These are phyloP conservation scores for Nomada fucata DNA, from an alignment of 2,888 invertebrate species.

Conservation along the genomic window DNA sequence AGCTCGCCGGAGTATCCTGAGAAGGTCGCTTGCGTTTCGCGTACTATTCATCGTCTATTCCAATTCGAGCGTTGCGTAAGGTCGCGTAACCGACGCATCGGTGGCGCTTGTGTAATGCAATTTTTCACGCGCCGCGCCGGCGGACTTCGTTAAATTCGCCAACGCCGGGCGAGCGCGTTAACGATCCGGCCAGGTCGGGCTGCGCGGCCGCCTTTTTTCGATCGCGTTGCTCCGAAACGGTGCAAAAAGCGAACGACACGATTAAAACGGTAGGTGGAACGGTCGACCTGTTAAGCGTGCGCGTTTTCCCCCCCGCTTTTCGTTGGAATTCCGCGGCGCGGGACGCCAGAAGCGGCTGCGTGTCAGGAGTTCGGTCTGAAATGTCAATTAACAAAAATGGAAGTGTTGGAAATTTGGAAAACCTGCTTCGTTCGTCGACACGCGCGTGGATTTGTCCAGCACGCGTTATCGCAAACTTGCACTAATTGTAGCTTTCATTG, in stretches of 20 bases:
- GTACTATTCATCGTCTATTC: neutral
- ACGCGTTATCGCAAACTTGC: too few relatives aligned
- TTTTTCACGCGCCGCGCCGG: neutral
- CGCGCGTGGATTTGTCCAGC: too few relatives aligned
- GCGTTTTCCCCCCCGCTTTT: slow-evolving; percentile 50
- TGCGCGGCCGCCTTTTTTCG: slow-evolving; percentile 40
- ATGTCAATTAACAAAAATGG: slow-evolving; percentile 33
- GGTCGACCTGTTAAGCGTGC: slow-evolving; percentile 51
- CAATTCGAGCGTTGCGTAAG: neutral
- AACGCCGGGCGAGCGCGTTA: slow-evolving; percentile 21
- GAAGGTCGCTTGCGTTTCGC: slow-evolving; percentile 2
- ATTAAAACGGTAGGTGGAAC: slow-evolving; percentile 62
- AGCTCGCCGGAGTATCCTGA: neutral
- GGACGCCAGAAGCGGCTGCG: slow-evolving; percentile 33
- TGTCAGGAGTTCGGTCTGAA: slow-evolving; percentile 23
- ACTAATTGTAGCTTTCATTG: neutral
- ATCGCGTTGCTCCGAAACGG: slow-evolving; percentile 45
- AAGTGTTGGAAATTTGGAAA: slow-evolving; percentile 2
- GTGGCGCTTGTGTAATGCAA: neutral
- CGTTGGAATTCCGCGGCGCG: slow-evolving; percentile 40
- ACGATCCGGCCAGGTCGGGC: slow-evolving; percentile 24
- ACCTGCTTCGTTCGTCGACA: too few relatives aligned
- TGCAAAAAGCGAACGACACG: slow-evolving; percentile 46
- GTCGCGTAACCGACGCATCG: neutral
- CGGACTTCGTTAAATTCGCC: slow-evolving; percentile 8